Conservation (phyloP, 2,888 invertebrate genomes). For the Drosophila austrosaltans region DNA sequence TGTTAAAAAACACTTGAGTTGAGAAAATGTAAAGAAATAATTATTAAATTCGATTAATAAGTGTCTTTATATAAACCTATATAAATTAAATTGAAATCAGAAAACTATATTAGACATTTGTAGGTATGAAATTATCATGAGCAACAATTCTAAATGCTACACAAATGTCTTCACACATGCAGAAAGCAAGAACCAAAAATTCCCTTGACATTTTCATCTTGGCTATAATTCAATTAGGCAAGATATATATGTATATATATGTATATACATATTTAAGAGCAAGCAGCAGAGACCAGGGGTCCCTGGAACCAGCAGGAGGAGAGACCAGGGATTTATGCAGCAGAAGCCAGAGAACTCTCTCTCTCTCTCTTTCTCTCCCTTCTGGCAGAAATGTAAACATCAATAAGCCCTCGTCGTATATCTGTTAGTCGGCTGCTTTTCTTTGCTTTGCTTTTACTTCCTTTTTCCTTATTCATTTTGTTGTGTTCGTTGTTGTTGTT, state of each 20-base stretch:
- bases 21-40: neutral
- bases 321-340: neutral
- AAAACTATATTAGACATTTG: neutral
- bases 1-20: too few relatives aligned
- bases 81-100: neutral
- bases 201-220: constrained; percentile 44
- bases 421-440: constrained; percentile 32
- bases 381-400: constrained; percentile 46
- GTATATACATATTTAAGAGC: neutral
- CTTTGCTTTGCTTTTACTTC: constrained; percentile 14
- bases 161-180: neutral
- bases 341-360: neutral
- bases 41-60: neutral
- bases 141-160: constrained; percentile 5
- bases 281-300: neutral
- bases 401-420: constrained; percentile 48
- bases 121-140: constrained; percentile 17
- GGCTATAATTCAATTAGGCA: constrained; percentile 42
- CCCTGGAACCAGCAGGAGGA: neutral
- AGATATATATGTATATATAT: constrained; percentile 10
- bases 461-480: constrained; percentile 8
- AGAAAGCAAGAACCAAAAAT: neutral
- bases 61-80: neutral
- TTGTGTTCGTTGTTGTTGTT: neutral
- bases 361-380: too few relatives aligned